Conservation (phyloP, 2,113 vertebrate genomes). For the Epinephelus fuscoguttatus region DNA sequence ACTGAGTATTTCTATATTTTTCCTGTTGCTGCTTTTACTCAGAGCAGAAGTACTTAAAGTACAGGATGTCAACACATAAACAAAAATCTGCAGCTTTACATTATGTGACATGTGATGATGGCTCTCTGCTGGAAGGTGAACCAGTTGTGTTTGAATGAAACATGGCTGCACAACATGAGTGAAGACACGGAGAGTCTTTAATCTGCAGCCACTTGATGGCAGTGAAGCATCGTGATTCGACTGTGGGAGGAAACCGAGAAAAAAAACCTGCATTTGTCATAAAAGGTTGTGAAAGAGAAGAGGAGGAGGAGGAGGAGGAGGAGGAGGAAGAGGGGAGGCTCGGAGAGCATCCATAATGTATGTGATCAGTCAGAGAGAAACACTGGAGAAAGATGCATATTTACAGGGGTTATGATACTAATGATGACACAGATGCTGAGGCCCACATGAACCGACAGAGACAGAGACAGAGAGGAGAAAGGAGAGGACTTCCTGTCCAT, state of each 20-base stretch:
- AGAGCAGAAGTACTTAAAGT: too few species aligned
- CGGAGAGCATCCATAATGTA: conserved; percentile 78
- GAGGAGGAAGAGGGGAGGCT: conserved; percentile 40
- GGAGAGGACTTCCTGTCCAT: conserved; percentile 18
- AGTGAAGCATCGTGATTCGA: conserved; percentile 59
- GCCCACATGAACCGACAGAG: conserved; percentile 11
- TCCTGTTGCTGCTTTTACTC: too few species aligned
- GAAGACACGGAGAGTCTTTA: rapidly evolving
- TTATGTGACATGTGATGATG: background rate
- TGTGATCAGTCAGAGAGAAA: conserved; percentile 78
- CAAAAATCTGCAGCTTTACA: too few species aligned
- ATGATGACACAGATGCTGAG: conserved; percentile 68
- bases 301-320: conserved; percentile 20
- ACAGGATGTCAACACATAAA: too few species aligned
- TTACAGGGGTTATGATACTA: conserved; percentile 68
- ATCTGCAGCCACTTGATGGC: conserved; percentile 77
- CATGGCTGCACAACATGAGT: background rate
- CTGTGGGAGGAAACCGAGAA: background rate
- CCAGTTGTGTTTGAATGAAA: background rate
- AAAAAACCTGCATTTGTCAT: conserved; percentile 50
- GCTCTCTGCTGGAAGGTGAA: background rate
- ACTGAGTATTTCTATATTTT: too few species aligned
- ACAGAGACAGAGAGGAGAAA: background rate
- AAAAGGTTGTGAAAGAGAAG: conserved; percentile 41
- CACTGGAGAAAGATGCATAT: conserved; percentile 73